Base-by-base conservation (phyloP, 2,113 vertebrate genomes). In the Zosterops lateralis region DNA sequence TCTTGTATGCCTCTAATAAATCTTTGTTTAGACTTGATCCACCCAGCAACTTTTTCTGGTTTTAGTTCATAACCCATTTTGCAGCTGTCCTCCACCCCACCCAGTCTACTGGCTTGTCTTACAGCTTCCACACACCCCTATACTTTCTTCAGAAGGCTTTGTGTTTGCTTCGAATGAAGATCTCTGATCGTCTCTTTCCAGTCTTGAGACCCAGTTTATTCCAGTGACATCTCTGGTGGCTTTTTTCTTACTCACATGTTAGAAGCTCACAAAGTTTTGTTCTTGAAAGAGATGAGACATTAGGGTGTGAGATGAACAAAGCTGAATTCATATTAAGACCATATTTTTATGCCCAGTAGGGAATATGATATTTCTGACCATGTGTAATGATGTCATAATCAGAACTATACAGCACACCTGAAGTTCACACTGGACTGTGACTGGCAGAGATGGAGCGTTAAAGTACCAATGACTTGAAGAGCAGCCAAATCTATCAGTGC, bases 11-110 rank as follows among this genome's bases (percentile, higher is more conserved):
- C 2, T 64, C 26, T 89, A 74, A 70, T 72, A 92, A 94, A 91
- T 92, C 20, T 42, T 75, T 84, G 21, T 40, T 73, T 72, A 58
- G 53, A 81, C 45, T 94, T 92, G 91, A 96, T 81, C 84, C 89
- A 84, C 91, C 62, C 83, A 92, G 75, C 1, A 94, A 60, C 66
- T 68, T 91, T 89, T 95, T 85, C 70, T 50, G 28, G 75, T 94
- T 94, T 85, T 29, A 89, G 92, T 90, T 90, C 64, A 74, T 85
- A 45, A 75, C 42, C 61, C 29, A 34, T 68, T 92, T 95, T 65
- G 40, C 65, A 71, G 45, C 17, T 48, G 67, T 58, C 56, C 34
- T 78, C 21, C 60, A 89, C 56, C 19, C 50, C 61, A 79, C 53
- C 50, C 88, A 67, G 32, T 42, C 50, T 83, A 89, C 70, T 91